Evolutionary conservation across 2,113 vertebrate genomes (phyloP).

Genomic region (Mustelus asterias): DNA sequence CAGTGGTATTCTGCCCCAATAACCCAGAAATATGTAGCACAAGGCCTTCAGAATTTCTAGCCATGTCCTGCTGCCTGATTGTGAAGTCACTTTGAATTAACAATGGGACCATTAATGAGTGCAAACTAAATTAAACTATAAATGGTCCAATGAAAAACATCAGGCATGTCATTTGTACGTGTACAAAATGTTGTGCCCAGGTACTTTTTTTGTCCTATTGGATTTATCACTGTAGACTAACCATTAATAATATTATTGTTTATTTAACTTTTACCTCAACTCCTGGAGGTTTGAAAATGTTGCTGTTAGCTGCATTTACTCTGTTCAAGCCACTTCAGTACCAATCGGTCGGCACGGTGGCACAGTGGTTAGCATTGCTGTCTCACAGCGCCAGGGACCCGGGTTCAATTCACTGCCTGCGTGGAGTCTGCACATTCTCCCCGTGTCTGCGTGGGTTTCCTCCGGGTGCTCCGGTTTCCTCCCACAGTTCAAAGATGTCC

Average conservation of each 20-base stretch:
- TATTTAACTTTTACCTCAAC: neutral
- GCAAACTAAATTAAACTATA: neutral
- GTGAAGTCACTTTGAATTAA: neutral
- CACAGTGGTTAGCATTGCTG: no score
- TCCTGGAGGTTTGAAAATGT: neutral
- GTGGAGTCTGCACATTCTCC: no score
- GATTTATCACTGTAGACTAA: neutral
- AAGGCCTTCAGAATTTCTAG: neutral
- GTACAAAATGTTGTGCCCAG: neutral
- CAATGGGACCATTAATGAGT: no score
- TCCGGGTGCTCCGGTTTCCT: no score
- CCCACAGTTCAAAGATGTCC: no score
- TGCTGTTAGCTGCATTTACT: neutral
- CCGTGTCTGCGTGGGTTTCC: no score
- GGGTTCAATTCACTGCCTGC: no score
- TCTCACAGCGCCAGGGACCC: neutral
- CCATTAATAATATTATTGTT: neutral
- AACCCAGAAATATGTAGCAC: neutral
- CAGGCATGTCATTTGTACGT: neutral
- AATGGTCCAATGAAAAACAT: neutral
- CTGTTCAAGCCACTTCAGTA: neutral
- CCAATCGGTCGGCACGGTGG: no score
- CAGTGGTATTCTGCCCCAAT: neutral
- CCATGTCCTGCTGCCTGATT: neutral
- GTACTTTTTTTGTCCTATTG: neutral